These are phyloP conservation scores for Sylvia atricapilla DNA, from an alignment of 2,113 vertebrate species.

Conservation along the genomic window DNA sequence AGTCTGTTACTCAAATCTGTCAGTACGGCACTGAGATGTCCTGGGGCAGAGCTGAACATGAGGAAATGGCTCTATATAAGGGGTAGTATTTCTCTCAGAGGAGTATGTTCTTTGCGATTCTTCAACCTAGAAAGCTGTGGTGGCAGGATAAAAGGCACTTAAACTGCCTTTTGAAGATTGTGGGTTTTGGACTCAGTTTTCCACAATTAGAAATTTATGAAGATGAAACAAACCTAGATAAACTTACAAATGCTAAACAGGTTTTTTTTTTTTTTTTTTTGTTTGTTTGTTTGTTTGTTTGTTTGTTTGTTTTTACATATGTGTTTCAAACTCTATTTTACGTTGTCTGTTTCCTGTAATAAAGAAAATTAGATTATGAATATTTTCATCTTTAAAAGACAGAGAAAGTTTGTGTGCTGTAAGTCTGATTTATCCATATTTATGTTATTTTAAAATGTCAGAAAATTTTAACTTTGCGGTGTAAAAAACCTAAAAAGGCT, in stretches of 20 bases:
- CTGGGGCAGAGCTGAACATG: fast-evolving
- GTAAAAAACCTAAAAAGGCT: fast-evolving
- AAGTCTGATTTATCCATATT: not conserved
- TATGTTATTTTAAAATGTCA: not conserved
- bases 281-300: no score
- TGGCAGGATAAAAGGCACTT: not conserved
- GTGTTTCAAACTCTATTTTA: not conserved
- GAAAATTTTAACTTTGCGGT: not conserved
- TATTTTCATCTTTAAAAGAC: not conserved
- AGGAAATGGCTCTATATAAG: not conserved
- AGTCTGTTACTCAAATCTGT: not conserved
- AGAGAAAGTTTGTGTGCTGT: not conserved
- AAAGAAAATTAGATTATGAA: fast-evolving
- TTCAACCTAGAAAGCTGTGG: not conserved
- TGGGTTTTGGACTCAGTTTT: not conserved
- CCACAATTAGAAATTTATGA: not conserved
- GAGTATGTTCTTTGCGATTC: not conserved
- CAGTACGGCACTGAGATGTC: not conserved
- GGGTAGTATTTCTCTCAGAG: not conserved
- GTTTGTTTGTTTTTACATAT: no score
- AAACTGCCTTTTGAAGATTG: not conserved
- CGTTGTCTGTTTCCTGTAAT: not conserved
- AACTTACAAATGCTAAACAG: not conserved
- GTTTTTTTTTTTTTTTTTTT: not conserved
- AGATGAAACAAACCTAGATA: not conserved